Conservation (phyloP, 1,140 invertebrate genomes). For the Drosophila tropicalis region DNA sequence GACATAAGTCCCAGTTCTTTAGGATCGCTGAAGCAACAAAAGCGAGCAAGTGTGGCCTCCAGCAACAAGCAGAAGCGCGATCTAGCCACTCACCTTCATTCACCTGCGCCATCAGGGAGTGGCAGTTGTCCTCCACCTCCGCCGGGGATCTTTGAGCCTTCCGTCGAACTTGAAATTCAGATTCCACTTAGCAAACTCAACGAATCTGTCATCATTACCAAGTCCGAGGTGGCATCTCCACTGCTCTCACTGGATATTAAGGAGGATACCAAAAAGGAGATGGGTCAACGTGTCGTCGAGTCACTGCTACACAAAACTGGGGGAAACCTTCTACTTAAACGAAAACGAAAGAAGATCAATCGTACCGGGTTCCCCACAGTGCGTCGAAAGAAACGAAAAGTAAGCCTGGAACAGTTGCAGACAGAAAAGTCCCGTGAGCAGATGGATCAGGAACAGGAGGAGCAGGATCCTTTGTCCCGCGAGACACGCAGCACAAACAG, state of each 20-base stretch:
- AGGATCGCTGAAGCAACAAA: conserved; percentile 67
- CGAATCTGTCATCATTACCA: conserved; percentile 81
- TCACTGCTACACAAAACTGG: conserved; percentile 72
- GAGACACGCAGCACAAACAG: conserved; percentile 60
- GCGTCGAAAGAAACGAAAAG: conserved; percentile 92
- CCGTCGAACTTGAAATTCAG: conserved; percentile 86
- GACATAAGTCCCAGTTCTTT: conserved; percentile 74
- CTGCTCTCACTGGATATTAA: conserved; percentile 64
- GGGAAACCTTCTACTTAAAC: conserved; percentile 86
- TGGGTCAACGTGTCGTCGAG: conserved; percentile 74
- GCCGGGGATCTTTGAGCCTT: conserved; percentile 87
- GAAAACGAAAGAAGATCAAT: conserved; percentile 91
- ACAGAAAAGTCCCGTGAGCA: conserved; percentile 19
- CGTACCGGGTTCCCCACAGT: conserved; percentile 93
- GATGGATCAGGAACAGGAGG: conserved; percentile 17
- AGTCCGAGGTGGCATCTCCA: conserved; percentile 76
- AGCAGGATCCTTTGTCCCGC: conserved; percentile 28
- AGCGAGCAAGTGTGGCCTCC: conserved; percentile 33
- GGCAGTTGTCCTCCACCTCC: conserved; percentile 80
- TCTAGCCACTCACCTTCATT: neutral
- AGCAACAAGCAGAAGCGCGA: conserved; percentile 36
- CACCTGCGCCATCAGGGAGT: conserved; percentile 13
- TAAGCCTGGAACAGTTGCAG: conserved; percentile 52
- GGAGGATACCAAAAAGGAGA: conserved; percentile 59
- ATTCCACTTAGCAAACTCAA: conserved; percentile 84